Base-by-base conservation (phyloP, 1,140 invertebrate species). In the Anagrus nilaparvatae region DNA sequence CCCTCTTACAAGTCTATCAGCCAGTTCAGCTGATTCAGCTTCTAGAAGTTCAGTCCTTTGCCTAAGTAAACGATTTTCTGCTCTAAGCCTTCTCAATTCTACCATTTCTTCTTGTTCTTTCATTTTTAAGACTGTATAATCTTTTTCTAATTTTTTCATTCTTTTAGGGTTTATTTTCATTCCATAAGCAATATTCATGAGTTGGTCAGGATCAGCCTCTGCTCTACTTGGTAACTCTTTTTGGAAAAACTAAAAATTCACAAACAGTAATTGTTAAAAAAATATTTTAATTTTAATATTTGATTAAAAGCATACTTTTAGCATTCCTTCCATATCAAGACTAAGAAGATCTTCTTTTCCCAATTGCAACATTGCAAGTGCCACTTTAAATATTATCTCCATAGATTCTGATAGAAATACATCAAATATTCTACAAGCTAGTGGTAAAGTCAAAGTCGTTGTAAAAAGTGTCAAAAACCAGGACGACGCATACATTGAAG, bases 381-480 rank as follows among this genome's bases (percentile, higher is more conserved):
- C 93, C 8, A 98, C 80, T 57, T 96, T 90, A 63, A 99, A 98
- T 40, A 99, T 93, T 44, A 96, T 87, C 60, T 99, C 94, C 76
- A 99, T 93, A 40, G 95, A 94, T 72, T 99, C 96, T 6, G 89
- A 91, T 1, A 99, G 73, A 65, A 99, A 98, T 1, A 96, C 81
- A 69, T 99, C 96, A 82, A 99, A 97, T 37, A 99, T 88, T 38
- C 94, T 75, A 60, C 84, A 95, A 3, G 92, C 89, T 5, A 97
- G 68, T 6, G 89, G 84, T 33, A 97, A 71, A 12, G 89, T 84
- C 9, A 98, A 71, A 10, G 87, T 84, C 10, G 95, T 97, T 2
- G 94, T 94, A 64, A 97, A 99, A 4, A 99, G 71, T 0, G 95
- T 98, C 10, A 99, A 76, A 69, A 99, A 99, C 95, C 96, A 99